phyloP scores from a whole-genome alignment of 1,140 invertebrate species.

The Aphaenogaster rudis region DNA sequence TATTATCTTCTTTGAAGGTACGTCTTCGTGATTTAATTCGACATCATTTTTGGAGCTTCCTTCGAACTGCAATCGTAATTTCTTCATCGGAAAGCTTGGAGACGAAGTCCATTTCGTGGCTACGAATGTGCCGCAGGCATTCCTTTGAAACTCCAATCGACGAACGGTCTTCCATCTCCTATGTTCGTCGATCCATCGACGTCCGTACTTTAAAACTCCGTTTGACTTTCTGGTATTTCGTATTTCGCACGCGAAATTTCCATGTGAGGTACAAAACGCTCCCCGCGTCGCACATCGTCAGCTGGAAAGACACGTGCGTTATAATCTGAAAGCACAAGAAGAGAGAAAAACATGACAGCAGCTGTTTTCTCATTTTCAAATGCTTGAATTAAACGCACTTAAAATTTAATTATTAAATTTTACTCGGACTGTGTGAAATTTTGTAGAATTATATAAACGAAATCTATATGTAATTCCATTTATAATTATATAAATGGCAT shows the following conservation, averaged over 20 bases:
- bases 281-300: neutral
- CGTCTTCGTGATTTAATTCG: neutral
- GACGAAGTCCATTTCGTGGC: neutral
- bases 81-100: slow-evolving; percentile 2
- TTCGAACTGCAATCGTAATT: neutral
- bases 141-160: slow-evolving; percentile 6
- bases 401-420: neutral
- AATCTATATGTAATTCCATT: neutral
- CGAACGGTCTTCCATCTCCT: neutral
- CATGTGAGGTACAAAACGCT: slow-evolving; percentile 17
- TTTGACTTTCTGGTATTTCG: slow-evolving; percentile 25
- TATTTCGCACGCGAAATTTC: slow-evolving; percentile 17
- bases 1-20: neutral
- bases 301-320: slow-evolving; percentile 20
- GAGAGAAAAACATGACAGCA: neutral
- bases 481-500: neutral
- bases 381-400: slow-evolving; percentile 9
- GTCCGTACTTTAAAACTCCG: neutral
- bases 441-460: neutral
- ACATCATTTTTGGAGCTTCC: neutral
- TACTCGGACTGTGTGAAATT: neutral
- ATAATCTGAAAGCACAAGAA: slow-evolving; percentile 46
- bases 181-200: slow-evolving; percentile 1
- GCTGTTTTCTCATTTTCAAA: neutral
- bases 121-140: neutral